Base-by-base conservation (phyloP, 2,113 vertebrate genomes). In the Microcebus tavaratra region DNA sequence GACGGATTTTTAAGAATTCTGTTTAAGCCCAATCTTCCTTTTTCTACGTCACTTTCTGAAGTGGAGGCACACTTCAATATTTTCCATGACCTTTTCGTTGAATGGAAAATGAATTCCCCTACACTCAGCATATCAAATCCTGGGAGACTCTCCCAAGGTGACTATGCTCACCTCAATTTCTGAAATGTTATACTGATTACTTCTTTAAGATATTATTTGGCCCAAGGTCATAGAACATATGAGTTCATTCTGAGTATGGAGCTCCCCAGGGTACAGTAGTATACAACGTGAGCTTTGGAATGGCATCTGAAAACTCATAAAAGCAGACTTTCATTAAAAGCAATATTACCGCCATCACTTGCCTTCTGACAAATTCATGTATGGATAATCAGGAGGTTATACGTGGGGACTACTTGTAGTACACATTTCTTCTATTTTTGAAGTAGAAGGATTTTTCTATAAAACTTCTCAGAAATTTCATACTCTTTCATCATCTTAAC, bases 151-250 rank as follows among this genome's bases (percentile, higher is more conserved):
- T 73, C 25, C 50, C 42, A 42, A 50, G 27, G 53, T 31, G 11
- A 57, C 50, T 73, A 57, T 31, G 50, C 50, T 53, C 85, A 73
- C 68, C 85, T 88, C 85, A 57, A 88, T 88, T 88, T 88, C 85
- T 59, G 36, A 42, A 73, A 73, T 73, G 50, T 72, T 57, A 59
- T 59, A 73, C 68, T 88, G 68, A 73, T 88, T 57, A 59, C 27
- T 88, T 88, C 68, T 88, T 88, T 88, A 88, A 73, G 68, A 73
- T 73, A 73, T 88, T 88, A 27, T 88, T 45, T 57, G 68, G 68
- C 68, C 67, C 85, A 88, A 57, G 68, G 85, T 88, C 85, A 88
- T 34, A 27, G 68, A 31, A 88, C 36, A 88, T 87, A 87, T 57
- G 67, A 72, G 85, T 57, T 55, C 67, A 39, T 73, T 88, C n/a